Conservation (phyloP, 2,888 invertebrate species). For the Elysia crispata region DNA sequence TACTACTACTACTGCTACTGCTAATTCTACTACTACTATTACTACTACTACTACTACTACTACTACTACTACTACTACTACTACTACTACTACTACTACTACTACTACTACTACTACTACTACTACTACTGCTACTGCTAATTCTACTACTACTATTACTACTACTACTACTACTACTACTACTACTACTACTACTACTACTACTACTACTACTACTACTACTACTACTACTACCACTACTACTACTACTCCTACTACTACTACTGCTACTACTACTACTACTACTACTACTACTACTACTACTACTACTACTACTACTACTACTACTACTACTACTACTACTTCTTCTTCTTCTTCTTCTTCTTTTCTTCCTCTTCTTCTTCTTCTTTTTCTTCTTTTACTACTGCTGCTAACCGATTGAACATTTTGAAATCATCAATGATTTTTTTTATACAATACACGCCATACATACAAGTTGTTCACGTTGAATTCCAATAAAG, state of each 20-base stretch:
- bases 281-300: constrained; percentile 14
- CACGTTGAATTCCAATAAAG: no score
- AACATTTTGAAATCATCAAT: no score
- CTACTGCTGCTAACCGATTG: no score
- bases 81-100: constrained; percentile 5
- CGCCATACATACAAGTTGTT: no score
- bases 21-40: no score
- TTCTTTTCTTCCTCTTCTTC: no score
- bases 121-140: constrained; percentile 17
- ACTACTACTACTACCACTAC: background rate
- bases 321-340: background rate
- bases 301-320: constrained; percentile 15
- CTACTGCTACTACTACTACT: constrained; percentile 18
- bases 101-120: background rate
- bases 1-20: no score
- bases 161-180: constrained; percentile 21
- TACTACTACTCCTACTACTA: no score
- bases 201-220: constrained; percentile 11
- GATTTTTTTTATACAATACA: no score
- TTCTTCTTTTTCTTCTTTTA: no score
- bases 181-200: background rate
- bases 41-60: constrained; percentile 5
- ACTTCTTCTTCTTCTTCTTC: no score
- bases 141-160: background rate
- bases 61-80: constrained; percentile 5